Evolutionary conservation across 2,113 vertebrate species (phyloP), one percentile per base, ranked within the genome.

Genomic region (Myotis davidii): DNA sequence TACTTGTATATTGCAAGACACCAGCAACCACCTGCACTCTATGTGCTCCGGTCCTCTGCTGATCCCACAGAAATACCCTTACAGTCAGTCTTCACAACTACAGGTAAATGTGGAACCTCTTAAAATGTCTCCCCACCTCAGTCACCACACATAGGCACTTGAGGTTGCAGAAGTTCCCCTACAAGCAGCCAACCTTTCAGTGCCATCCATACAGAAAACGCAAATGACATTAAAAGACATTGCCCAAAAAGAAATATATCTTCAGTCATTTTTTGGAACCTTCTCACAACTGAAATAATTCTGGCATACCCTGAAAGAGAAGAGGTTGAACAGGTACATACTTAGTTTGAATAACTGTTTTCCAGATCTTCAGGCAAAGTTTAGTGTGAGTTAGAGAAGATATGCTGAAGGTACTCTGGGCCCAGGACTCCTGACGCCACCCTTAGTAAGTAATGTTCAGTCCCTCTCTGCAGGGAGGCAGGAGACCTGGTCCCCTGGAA

Each of bases 231-330:
- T 29, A 72, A 87, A 96, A 83, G 67, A 56, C 4, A 20, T 0
- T 29, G 20, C 29, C 16, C 74, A n/a, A 65, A 78, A 95, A 88
- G 32, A 91, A 77, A 67, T 25, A 67, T 0, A 54, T 42, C 69
- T 27, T 45, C 13, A 54, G 37, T 11, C 34, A 76, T 67, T 69
- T 83, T n/a, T 18, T 14, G 32, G 64, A 96, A 93, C 11, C 39
- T 87, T 64, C 29, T 92, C 65, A 77, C 21, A 85, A 70, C 2
- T 77, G 73, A 83, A 95, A 88, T 85, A 78, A 65, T 70, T 84
- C 45, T 73, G 92, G 72, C 48, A 91, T 89, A 81, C 65, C 39
- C 32, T 81, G 56, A 73, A 56, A 82, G 59, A 78, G 12, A 93
- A 69, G 23, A 82, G 29, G 13, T 3, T 85, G 20, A 72, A 67